Percentiles rank a stretch among this genome's conserved stretches.
Evolutionary conservation across 2,888 invertebrate genomes (phyloP).

Genomic region (Sphaeridia pumilis): DNA sequence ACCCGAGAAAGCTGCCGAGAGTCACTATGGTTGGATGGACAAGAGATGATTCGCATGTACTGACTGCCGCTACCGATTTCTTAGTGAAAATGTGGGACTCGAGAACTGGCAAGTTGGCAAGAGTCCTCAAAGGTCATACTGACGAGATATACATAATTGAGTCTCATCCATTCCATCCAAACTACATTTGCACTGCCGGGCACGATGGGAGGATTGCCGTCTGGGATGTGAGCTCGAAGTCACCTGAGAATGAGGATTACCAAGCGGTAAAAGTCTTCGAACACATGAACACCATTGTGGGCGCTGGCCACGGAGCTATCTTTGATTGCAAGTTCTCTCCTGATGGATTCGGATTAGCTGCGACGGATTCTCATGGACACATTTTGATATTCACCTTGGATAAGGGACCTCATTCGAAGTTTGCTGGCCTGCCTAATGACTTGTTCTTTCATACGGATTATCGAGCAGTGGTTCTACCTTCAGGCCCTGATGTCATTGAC

Average conservation of each 20-base stretch:
- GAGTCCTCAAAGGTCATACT: constrained; percentile 64
- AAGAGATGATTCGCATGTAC: constrained; percentile 67
- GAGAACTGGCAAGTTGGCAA: constrained; percentile 47
- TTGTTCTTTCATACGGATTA: constrained; percentile 98
- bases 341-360: constrained; percentile 74
- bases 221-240: constrained; percentile 64
- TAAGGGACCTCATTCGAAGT: constrained; percentile 17
- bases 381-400: constrained; percentile 58
- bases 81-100: constrained; percentile 70
- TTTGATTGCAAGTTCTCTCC: constrained; percentile 95
- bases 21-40: constrained; percentile 98
- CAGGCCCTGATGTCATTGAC: constrained; percentile 74
- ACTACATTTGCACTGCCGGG: constrained; percentile 74
- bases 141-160: constrained; percentile 92
- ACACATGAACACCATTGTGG: constrained; percentile 44
- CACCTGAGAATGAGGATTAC: constrained; percentile 40
- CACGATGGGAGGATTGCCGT: constrained; percentile 87
- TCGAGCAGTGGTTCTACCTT: constrained; percentile 60
- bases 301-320: constrained; percentile 85
- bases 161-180: constrained; percentile 71
- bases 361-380: constrained; percentile 92
- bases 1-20: constrained; percentile 41
- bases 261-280: constrained; percentile 42
- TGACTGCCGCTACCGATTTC: constrained; percentile 84
- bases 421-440: constrained; percentile 64